These are phyloP conservation scores for Diarsia mendica DNA, from an alignment of 2,888 invertebrate genomes.

Conservation along the genomic window DNA sequence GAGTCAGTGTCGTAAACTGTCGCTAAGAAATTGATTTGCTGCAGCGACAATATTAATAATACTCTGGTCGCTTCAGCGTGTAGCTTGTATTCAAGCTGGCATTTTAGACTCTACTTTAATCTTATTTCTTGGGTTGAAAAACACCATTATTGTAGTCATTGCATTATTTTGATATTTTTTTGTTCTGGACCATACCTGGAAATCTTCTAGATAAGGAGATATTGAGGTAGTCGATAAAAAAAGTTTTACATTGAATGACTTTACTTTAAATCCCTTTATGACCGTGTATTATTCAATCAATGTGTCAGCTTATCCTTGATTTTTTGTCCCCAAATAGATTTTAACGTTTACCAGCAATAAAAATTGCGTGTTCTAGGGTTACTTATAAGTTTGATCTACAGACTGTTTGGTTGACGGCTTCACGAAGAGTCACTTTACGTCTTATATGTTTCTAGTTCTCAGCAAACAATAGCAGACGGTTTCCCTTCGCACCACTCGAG, in stretches of 20 bases:
- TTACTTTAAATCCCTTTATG: background rate
- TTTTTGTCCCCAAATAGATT: background rate
- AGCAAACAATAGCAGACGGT: conserved; percentile 69
- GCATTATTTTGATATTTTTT: background rate
- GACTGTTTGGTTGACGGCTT: background rate
- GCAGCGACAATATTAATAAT: background rate
- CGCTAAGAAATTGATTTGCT: background rate
- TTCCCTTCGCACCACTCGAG: conserved; percentile 76
- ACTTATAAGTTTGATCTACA: background rate
- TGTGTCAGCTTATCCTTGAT: background rate
- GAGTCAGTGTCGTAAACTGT: background rate
- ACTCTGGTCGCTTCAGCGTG: background rate
- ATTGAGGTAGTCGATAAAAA: background rate
- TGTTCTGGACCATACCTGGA: no score
- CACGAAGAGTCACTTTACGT: background rate
- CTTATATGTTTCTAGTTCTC: conserved; percentile 35
- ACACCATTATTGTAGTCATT: background rate
- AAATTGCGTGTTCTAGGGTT: background rate
- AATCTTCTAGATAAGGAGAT: no score
- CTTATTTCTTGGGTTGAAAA: background rate
- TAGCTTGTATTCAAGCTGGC: background rate
- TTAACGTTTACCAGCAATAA: background rate
- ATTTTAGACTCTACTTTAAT: background rate
- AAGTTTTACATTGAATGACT: no score
- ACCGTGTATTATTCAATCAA: background rate